Conservation (phyloP, 2,888 invertebrate genomes). For the Drosophila flavopinicola region DNA sequence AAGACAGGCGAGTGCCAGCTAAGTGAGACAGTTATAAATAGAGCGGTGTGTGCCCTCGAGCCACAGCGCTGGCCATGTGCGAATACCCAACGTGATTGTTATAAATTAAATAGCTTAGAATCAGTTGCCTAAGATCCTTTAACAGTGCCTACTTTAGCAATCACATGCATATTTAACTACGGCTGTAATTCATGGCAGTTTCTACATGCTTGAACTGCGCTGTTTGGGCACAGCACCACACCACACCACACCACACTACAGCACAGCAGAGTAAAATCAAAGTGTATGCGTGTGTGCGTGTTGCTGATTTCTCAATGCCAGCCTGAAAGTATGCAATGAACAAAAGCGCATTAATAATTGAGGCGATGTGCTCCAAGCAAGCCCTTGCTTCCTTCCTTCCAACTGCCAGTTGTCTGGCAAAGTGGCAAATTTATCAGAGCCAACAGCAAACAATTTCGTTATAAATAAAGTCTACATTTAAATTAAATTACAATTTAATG, state of each 20-base stretch:
- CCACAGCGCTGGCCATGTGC: conserved; percentile 20
- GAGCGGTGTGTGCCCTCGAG: conserved; percentile 35
- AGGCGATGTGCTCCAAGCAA: conserved; percentile 46
- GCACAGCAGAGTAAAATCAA: conserved; percentile 5
- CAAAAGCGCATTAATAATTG: conserved; percentile 75
- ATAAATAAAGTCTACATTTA: conserved; percentile 45
- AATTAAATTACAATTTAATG: conserved; percentile 50
- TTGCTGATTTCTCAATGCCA: conserved; percentile 64
- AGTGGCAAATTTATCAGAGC: conserved; percentile 63
- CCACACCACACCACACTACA: not conserved
- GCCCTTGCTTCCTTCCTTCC: conserved; percentile 19
- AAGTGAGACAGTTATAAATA: conserved; percentile 71
- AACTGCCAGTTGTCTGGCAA: conserved; percentile 33
- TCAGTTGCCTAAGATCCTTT: conserved; percentile 6
- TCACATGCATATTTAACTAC: conserved; percentile 30
- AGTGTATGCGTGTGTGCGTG: conserved; percentile 34
- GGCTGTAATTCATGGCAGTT: conserved; percentile 34
- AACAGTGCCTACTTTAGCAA: conserved; percentile 26
- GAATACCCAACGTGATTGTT: conserved; percentile 6
- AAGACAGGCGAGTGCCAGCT: conserved; percentile 36
- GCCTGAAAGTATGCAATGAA: conserved; percentile 78
- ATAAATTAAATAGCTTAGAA: conserved; percentile 24
- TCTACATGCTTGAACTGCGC: conserved; percentile 31
- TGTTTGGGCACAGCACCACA: conserved; percentile 19
- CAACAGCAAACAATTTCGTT: conserved; percentile 13